phyloP scores from a whole-genome alignment of 2,113 vertebrate genomes.

The Nipponia nippon region DNA sequence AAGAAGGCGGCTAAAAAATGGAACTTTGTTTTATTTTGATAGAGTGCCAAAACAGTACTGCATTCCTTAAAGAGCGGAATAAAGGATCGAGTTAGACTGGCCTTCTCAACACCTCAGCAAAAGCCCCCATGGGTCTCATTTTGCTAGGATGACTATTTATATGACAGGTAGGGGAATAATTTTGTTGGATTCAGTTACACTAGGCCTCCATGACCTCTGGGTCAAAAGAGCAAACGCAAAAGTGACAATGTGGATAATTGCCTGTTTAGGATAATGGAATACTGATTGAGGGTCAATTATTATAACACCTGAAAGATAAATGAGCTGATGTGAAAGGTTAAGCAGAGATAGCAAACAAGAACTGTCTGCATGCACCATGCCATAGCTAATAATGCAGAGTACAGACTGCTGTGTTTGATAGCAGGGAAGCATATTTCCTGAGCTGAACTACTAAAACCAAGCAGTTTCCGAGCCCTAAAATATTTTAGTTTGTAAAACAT shows the following conservation, averaged over 20 bases:
- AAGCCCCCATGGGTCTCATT: conserved; percentile 87
- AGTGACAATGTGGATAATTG: conserved; percentile 98
- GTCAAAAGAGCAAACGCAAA: conserved; percentile 91
- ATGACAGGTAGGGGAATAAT: conserved; percentile 86
- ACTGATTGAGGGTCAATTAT: conserved; percentile 91
- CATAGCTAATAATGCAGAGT: conserved; percentile 13
- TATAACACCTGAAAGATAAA: conserved; percentile 85
- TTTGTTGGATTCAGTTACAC: conserved; percentile 86
- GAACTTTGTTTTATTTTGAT: conserved; percentile 85
- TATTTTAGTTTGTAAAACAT: conserved; percentile 66
- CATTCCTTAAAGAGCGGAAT: conserved; percentile 82
- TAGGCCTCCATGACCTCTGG: conserved; percentile 81
- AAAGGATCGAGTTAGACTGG: conserved; percentile 83
- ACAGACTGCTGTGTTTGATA: conserved; percentile 21
- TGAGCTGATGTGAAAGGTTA: conserved; percentile 78
- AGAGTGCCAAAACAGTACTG: conserved; percentile 80
- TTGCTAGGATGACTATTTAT: conserved; percentile 86
- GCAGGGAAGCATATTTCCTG: conserved; percentile 62
- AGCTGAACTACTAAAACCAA: conserved; percentile 21
- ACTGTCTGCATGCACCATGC: conserved; percentile 29
- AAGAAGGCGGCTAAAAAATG: conserved; percentile 72
- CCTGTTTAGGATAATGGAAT: conserved; percentile 90
- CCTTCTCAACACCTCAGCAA: conserved; percentile 80
- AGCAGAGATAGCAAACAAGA: conserved; percentile 69
- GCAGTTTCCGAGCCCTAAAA: conserved; percentile 56